phyloP scores from a whole-genome alignment of 2,888 invertebrate species.

The Seira ritae region DNA sequence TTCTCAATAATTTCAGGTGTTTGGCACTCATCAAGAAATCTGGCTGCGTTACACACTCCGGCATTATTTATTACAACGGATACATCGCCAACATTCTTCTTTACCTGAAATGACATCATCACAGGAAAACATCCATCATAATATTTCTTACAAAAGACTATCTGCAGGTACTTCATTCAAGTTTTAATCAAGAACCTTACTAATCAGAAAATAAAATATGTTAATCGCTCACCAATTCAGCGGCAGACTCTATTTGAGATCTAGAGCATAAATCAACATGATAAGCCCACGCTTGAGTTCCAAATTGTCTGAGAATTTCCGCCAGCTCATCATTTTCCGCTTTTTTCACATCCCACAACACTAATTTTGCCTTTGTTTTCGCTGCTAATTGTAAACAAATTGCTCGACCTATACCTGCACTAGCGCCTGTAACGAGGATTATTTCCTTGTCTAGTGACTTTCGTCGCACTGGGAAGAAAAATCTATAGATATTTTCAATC shows the following conservation, averaged over 20 bases:
- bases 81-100: conserved; percentile 79
- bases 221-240: conserved; percentile 44
- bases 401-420: conserved; percentile 82
- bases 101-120: conserved; percentile 75
- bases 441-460: conserved; percentile 50
- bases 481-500: conserved; percentile 38
- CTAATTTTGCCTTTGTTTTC: conserved; percentile 78
- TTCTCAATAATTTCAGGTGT: conserved; percentile 79
- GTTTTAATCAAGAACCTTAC: background rate
- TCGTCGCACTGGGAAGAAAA: conserved; percentile 43
- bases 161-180: background rate
- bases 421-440: conserved; percentile 80
- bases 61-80: conserved; percentile 87
- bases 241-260: conserved; percentile 75
- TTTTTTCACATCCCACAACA: conserved; percentile 82
- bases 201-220: background rate
- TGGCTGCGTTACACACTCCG: conserved; percentile 88
- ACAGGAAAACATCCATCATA: background rate
- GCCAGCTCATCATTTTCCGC: conserved; percentile 78
- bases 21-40: conserved; percentile 78
- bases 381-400: conserved; percentile 80
- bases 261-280: conserved; percentile 80
- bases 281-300: conserved; percentile 78
- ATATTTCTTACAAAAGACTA: background rate
- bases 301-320: conserved; percentile 77